phyloP scores from a whole-genome alignment of 2,797 vertebrate genomes.

The Enteromius radiatus region DNA sequence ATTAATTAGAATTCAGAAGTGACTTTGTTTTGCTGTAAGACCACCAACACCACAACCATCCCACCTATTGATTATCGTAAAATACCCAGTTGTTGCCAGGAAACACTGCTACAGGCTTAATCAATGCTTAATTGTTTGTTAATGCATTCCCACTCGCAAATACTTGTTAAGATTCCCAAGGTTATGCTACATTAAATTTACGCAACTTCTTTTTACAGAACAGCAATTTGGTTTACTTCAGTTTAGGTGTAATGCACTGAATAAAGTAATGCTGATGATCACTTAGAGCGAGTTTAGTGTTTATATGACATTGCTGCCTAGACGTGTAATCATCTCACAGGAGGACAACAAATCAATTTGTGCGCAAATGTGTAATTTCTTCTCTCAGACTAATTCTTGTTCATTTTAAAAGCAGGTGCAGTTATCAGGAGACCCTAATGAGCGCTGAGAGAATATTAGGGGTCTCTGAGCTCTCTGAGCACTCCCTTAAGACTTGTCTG shows the following conservation, averaged over 20 bases:
- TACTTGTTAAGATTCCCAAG: conserved; percentile 30
- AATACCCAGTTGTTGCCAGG: conserved; percentile 27
- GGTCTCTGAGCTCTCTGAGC: conserved; percentile 55
- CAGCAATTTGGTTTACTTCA: conserved; percentile 36
- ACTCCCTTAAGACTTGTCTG: conserved; percentile 67
- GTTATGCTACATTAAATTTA: conserved; percentile 32
- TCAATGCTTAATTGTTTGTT: conserved; percentile 27
- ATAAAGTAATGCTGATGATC: conserved; percentile 32
- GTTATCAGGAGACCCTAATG: conserved; percentile 68
- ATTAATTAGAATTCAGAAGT: neutral
- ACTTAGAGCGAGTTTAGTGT: conserved; percentile 38
- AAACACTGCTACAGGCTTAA: conserved; percentile 15
- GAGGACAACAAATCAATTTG: conserved; percentile 61
- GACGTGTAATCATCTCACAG: conserved; percentile 43
- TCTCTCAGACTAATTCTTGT: conserved; percentile 61
- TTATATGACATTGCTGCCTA: conserved; percentile 28
- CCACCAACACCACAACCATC: neutral
- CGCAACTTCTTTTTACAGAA: conserved; percentile 34
- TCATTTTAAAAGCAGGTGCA: conserved; percentile 59
- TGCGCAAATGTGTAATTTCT: conserved; percentile 60
- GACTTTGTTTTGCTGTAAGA: neutral
- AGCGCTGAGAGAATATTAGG: conserved; percentile 65
- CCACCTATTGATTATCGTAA: neutral
- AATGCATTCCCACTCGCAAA: conserved; percentile 29
- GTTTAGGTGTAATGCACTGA: conserved; percentile 40